These are phyloP conservation scores for Erannis defoliaria DNA, from an alignment of 2,888 invertebrate species.

Conservation along the genomic window DNA sequence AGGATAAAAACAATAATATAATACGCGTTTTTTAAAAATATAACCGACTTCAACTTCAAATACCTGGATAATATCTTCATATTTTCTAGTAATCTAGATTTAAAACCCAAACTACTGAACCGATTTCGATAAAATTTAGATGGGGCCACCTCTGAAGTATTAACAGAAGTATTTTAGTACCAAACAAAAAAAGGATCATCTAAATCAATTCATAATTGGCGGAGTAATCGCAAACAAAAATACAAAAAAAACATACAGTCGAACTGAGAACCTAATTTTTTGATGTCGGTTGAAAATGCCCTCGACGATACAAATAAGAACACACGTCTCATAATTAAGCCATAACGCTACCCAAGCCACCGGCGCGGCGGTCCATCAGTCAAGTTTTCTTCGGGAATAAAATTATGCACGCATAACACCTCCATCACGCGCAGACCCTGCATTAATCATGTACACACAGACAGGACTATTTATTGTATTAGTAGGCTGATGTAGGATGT, in stretches of 20 bases:
- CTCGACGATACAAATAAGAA: neutral
- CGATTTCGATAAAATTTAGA: too few species aligned
- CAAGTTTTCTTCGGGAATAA: constrained; percentile 67
- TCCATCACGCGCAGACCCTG: constrained; percentile 60
- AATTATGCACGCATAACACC: constrained; percentile 68
- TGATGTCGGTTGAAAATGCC: neutral
- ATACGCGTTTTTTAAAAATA: too few species aligned
- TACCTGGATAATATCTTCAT: too few species aligned
- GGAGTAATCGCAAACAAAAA: too few species aligned
- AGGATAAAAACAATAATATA: too few species aligned
- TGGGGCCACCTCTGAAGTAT: too few species aligned
- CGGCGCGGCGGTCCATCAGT: constrained; percentile 56
- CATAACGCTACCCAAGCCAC: constrained; percentile 27
- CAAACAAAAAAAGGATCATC: too few species aligned
- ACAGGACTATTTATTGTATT: constrained; percentile 60
- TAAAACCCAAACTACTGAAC: too few species aligned
- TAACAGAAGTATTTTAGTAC: too few species aligned
- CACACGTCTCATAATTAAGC: constrained; percentile 29
- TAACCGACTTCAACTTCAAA: too few species aligned
- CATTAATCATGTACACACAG: constrained; percentile 61
- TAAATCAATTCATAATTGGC: too few species aligned
- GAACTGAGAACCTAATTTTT: neutral
- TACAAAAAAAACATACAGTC: neutral
- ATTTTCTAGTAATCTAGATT: too few species aligned
- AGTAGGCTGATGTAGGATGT: constrained; percentile 44